These are phyloP conservation scores for Gonocerus acuteangulatus DNA, from an alignment of 2,888 invertebrate species.

Conservation along the genomic window DNA sequence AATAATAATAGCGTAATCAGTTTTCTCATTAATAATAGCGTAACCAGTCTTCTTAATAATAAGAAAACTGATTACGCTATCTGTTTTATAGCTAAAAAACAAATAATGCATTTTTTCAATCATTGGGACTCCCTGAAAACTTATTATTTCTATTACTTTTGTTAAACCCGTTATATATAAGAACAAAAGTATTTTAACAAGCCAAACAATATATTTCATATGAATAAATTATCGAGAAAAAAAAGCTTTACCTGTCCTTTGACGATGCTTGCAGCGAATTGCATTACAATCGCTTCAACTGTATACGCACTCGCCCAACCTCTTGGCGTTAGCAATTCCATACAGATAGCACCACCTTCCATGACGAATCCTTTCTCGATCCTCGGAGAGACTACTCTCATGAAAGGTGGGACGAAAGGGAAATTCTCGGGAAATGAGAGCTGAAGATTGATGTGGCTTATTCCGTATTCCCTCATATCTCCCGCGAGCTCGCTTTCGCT, in stretches of 20 bases:
- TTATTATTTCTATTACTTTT: too few relatives aligned
- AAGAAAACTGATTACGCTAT: too few relatives aligned
- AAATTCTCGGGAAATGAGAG: conserved; percentile 80
- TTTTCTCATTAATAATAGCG: too few relatives aligned
- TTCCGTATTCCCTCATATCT: conserved; percentile 69
- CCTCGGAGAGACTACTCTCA: conserved; percentile 59
- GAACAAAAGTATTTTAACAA: too few relatives aligned
- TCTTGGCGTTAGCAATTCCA: conserved; percentile 77
- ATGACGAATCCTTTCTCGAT: conserved; percentile 81
- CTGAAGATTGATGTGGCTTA: conserved; percentile 65
- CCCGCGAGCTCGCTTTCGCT: conserved; percentile 74
- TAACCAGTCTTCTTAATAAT: too few relatives aligned
- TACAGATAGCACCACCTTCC: conserved; percentile 85
- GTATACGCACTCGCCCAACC: conserved; percentile 86
- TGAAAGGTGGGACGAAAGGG: conserved; percentile 80
- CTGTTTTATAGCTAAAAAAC: too few relatives aligned
- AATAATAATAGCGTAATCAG: too few relatives aligned
- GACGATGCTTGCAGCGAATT: conserved; percentile 79
- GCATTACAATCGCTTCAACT: conserved; percentile 80
- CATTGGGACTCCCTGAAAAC: too few relatives aligned
- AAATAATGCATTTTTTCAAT: too few relatives aligned
- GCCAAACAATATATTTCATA: too few relatives aligned
- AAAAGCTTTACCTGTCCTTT: conserved; percentile 58
- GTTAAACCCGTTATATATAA: too few relatives aligned
- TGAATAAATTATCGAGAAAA: too few relatives aligned